Conservation (phyloP, 2,113 vertebrate species). For the Microtus ochrogaster region DNA sequence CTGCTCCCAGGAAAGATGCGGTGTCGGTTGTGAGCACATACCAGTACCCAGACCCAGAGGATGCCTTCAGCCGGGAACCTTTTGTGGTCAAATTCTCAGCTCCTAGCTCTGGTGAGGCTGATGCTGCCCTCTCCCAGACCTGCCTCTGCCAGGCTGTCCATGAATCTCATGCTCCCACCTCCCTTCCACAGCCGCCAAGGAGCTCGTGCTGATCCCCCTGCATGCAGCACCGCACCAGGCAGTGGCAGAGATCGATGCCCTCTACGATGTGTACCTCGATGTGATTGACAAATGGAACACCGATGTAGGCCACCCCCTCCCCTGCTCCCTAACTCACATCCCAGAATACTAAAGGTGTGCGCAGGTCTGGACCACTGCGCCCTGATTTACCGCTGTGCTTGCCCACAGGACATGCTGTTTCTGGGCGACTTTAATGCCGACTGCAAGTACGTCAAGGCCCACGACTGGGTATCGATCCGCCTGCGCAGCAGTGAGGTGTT, state of each 20-base stretch:
- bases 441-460: slow-evolving; percentile 88
- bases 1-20: slow-evolving; percentile 83
- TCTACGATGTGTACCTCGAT: slow-evolving; percentile 91
- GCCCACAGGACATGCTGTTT: slow-evolving; percentile 91
- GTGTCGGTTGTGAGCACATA: slow-evolving; percentile 90
- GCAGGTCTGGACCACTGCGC: background rate
- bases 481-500: slow-evolving; percentile 91
- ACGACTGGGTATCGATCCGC: slow-evolving; percentile 89
- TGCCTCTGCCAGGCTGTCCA: background rate
- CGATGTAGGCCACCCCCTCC: slow-evolving; percentile 84
- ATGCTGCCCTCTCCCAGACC: background rate
- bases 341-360: background rate
- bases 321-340: too few relatives aligned
- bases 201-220: slow-evolving; percentile 91
- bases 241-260: slow-evolving; percentile 87
- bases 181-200: slow-evolving; percentile 74
- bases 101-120: slow-evolving; percentile 78
- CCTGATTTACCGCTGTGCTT: background rate
- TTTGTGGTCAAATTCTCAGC: slow-evolving; percentile 93
- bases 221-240: slow-evolving; percentile 90
- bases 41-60: slow-evolving; percentile 87
- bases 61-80: slow-evolving; percentile 93
- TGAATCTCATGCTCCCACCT: accelerated
- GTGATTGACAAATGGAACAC: slow-evolving; percentile 88
- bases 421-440: slow-evolving; percentile 95